phyloP scores from a whole-genome alignment of 2,797 vertebrate genomes.

The Pachyuromys duprasi region DNA sequence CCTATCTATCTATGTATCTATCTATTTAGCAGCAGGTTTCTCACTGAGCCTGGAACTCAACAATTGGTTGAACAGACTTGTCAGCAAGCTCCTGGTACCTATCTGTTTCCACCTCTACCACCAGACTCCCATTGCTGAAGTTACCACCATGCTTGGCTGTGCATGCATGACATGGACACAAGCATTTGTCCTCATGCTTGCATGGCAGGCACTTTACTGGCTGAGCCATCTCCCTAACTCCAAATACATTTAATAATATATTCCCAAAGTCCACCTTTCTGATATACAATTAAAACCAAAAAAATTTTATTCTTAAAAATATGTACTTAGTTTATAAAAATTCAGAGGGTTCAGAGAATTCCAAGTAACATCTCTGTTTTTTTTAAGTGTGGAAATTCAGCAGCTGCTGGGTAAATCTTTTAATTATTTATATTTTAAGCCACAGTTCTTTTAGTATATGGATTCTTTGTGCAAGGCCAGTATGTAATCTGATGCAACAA shows the following conservation, averaged over 20 bases:
- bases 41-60: background rate
- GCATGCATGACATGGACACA: background rate
- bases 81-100: background rate
- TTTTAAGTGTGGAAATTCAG: background rate
- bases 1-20: background rate
- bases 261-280: slow-evolving; percentile 1
- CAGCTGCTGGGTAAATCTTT: slow-evolving; percentile 19
- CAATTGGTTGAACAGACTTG: background rate
- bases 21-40: background rate
- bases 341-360: background rate
- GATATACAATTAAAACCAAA: background rate
- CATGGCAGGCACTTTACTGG: background rate
- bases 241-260: slow-evolving; percentile 50
- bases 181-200: background rate
- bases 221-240: background rate
- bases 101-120: too few species aligned
- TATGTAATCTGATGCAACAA: slow-evolving; percentile 32
- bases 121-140: background rate
- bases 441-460: background rate
- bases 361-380: slow-evolving; percentile 25
- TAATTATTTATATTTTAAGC: slow-evolving; percentile 66
- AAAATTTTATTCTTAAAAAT: slow-evolving; percentile 13
- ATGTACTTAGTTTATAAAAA: slow-evolving; percentile 29
- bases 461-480: slow-evolving; percentile 7
- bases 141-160: background rate